phyloP scores from a whole-genome alignment of 2,888 invertebrate genomes.

The Drosophila eohydei region DNA sequence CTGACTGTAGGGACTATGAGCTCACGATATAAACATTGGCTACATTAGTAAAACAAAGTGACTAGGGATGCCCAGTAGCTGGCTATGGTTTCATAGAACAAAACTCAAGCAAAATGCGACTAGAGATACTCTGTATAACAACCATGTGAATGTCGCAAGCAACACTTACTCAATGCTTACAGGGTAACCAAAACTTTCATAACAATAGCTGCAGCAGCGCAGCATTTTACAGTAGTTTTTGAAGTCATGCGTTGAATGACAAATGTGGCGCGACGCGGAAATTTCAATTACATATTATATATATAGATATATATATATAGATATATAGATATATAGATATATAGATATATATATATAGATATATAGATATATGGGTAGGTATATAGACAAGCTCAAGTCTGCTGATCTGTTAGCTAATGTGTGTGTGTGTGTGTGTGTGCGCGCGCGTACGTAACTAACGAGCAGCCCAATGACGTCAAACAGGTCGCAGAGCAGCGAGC shows the following conservation, averaged over 20 bases:
- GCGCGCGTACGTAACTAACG: constrained; percentile 15
- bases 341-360: too few relatives aligned
- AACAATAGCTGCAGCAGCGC: constrained; percentile 4
- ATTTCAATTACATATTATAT: constrained; percentile 46
- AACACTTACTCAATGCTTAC: neutral
- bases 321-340: too few relatives aligned
- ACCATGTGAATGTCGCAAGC: neutral
- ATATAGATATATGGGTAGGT: too few relatives aligned
- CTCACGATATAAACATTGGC: too few relatives aligned
- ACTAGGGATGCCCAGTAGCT: neutral
- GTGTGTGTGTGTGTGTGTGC: neutral
- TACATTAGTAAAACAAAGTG: too few relatives aligned
- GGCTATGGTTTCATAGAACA: neutral
- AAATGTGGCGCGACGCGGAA: constrained; percentile 44
- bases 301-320: too few relatives aligned
- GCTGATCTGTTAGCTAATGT: constrained; percentile 17
- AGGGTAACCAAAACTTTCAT: neutral
- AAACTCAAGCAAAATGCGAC: neutral
- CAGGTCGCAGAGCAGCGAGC: constrained; percentile 38
- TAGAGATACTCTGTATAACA: neutral
- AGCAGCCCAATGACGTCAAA: constrained; percentile 53
- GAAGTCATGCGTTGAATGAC: constrained; percentile 23
- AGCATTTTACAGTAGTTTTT: constrained; percentile 25
- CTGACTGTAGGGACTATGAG: too few relatives aligned
- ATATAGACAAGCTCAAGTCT: constrained; percentile 14